Conservation (phyloP, 1,140 invertebrate genomes). For the Bradysia coprophila region DNA sequence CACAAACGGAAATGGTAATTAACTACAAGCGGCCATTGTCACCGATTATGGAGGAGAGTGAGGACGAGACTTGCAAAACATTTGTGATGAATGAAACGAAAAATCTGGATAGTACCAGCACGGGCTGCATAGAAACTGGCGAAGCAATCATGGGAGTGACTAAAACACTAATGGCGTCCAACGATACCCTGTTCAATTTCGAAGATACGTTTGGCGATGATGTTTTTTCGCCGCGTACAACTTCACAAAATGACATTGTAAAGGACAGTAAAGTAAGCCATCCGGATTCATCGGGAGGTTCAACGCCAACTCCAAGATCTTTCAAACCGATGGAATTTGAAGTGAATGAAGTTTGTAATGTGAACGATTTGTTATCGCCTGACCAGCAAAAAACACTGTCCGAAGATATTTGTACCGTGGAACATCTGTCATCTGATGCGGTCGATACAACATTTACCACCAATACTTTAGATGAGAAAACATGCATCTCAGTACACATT, state of each 20-base stretch:
- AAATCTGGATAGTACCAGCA: constrained; percentile 5
- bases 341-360: neutral
- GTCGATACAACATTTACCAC: constrained; percentile 4
- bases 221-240: constrained; percentile 3
- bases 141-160: constrained; percentile 4
- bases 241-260: neutral
- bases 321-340: neutral
- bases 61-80: constrained; percentile 5
- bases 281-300: neutral
- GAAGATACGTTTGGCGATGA: constrained; percentile 5
- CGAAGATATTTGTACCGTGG: neutral
- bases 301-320: neutral
- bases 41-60: constrained; percentile 5
- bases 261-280: neutral
- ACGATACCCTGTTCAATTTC: constrained; percentile 6
- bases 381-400: constrained; percentile 5
- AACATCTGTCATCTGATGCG: constrained; percentile 2
- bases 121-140: constrained; percentile 4
- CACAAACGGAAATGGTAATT: constrained; percentile 3
- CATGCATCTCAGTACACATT: constrained; percentile 3
- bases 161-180: constrained; percentile 5
- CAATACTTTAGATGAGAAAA: constrained; percentile 5
- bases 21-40: constrained; percentile 5
- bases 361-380: constrained; percentile 2
- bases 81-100: constrained; percentile 5